A percentile compares a stretch with the other conserved stretches of the same genome.
Evolutionary conservation across 2,888 invertebrate genomes (phyloP).

Genomic region (Limenitis camilla): DNA sequence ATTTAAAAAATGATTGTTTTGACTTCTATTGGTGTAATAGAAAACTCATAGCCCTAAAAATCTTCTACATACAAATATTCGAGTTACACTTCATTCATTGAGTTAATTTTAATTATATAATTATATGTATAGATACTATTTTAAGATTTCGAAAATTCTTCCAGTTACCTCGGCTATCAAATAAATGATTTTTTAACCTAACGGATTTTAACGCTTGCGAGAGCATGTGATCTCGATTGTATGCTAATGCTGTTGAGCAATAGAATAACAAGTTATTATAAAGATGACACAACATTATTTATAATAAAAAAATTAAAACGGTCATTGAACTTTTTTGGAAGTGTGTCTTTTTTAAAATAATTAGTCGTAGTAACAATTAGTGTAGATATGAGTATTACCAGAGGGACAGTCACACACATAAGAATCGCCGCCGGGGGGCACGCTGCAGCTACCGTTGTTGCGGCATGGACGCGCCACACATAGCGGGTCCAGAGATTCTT

Average conservation of each 20-base stretch:
- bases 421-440: conserved; percentile 70
- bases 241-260: not conserved
- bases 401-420: conserved; percentile 76
- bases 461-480: conserved; percentile 86
- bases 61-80: too few species aligned
- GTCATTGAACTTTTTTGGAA: not conserved
- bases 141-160: too few species aligned
- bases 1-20: too few species aligned
- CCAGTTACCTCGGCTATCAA: too few species aligned
- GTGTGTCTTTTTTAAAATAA: not conserved
- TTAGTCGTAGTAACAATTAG: not conserved
- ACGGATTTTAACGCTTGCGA: not conserved
- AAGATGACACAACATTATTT: not conserved
- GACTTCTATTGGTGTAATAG: too few species aligned
- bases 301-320: too few species aligned
- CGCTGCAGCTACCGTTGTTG: conserved; percentile 85
- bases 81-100: too few species aligned
- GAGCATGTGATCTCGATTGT: not conserved
- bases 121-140: too few species aligned
- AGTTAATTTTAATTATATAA: too few species aligned
- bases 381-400: conserved; percentile 51
- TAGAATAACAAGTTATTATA: not conserved
- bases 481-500: conserved; percentile 78
- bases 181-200: not conserved
- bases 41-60: too few species aligned